phyloP scores from a whole-genome alignment of 2,797 vertebrate species.

The Tympanoctomys barrerae region DNA sequence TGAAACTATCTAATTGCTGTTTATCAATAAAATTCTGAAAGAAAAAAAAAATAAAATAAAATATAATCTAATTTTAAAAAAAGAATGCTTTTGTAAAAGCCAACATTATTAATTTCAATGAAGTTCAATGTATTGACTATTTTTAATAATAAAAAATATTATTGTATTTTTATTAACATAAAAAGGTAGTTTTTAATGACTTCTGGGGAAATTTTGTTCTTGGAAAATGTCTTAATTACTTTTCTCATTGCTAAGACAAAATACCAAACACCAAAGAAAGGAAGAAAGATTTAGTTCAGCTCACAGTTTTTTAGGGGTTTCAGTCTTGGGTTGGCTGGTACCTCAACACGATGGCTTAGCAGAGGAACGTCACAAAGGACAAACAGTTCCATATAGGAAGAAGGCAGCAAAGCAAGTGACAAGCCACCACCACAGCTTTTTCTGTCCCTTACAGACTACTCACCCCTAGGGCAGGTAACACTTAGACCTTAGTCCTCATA shows the following conservation, averaged over 20 bases:
- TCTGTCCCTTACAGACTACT: not conserved
- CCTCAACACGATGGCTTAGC: not conserved
- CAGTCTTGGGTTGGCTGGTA: not conserved
- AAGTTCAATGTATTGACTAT: not conserved
- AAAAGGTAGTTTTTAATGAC: not conserved
- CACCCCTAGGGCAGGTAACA: not conserved
- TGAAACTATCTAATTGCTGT: too few species aligned
- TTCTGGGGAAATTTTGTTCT: slow-evolving; percentile 33
- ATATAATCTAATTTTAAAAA: too few species aligned
- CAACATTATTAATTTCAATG: slow-evolving; percentile 59
- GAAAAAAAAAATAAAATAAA: too few species aligned
- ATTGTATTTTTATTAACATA: too few species aligned
- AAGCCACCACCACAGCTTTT: not conserved
- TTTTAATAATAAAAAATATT: too few species aligned
- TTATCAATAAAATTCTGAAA: too few species aligned
- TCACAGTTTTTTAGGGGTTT: not conserved
- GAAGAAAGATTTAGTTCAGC: not conserved
- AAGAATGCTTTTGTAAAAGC: slow-evolving; percentile 42
- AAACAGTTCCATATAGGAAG: not conserved
- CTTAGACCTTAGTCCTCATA: not conserved
- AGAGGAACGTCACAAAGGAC: not conserved
- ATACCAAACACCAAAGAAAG: not conserved
- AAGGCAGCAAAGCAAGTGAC: not conserved
- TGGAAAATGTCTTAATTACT: not conserved
- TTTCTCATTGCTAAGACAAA: not conserved